These are phyloP conservation scores for Caenorhabditis uteleia DNA, from an alignment of 2,888 invertebrate species.

Conservation along the genomic window DNA sequence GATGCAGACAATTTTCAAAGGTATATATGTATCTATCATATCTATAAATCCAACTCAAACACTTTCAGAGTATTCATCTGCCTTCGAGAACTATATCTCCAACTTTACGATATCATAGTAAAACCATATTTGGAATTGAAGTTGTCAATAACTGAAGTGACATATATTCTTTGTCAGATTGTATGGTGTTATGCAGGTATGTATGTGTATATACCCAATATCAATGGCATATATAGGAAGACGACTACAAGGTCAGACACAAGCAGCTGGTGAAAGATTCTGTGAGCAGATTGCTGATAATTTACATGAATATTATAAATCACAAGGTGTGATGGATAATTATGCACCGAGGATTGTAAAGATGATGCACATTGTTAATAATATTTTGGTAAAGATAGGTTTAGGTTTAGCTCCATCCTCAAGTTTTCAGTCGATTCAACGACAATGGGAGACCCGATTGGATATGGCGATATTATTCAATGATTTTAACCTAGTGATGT, in stretches of 20 bases:
- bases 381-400: conserved; percentile 14
- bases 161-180: conserved; percentile 21
- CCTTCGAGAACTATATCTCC: neutral
- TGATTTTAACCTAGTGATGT: conserved; percentile 26
- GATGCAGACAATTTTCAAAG: conserved; percentile 8
- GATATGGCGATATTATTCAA: conserved; percentile 31
- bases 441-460: conserved; percentile 17
- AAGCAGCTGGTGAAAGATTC: conserved; percentile 23
- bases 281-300: conserved; percentile 22
- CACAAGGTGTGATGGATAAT: neutral
- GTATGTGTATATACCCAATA: too few species aligned
- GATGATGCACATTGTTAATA: conserved; percentile 37
- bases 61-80: conserved; percentile 4
- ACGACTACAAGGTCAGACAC: conserved; percentile 33
- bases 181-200: conserved; percentile 31
- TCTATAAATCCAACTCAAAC: too few species aligned
- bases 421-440: conserved; percentile 22
- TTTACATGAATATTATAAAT: conserved; percentile 25
- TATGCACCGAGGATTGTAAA: conserved; percentile 22
- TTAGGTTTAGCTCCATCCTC: neutral
- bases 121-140: conserved; percentile 10
- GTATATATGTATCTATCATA: too few species aligned
- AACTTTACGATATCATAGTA: conserved; percentile 9
- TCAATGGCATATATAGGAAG: too few species aligned
- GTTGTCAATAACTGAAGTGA: conserved; percentile 8